These are phyloP conservation scores for Parnassius orleans DNA, from an alignment of 2,888 invertebrate species.

Conservation along the genomic window DNA sequence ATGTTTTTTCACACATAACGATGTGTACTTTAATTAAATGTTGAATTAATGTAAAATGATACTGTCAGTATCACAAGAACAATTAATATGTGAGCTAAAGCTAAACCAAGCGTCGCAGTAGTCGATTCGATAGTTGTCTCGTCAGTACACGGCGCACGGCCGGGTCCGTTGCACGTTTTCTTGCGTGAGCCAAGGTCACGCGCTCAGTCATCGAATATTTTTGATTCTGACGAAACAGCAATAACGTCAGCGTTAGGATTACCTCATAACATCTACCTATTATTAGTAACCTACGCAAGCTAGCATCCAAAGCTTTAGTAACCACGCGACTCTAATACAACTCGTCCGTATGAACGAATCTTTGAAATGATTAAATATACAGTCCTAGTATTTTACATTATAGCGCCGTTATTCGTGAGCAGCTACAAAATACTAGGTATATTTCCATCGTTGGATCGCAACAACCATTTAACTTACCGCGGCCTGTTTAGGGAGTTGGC, in stretches of 20 bases:
- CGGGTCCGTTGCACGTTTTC: slow-evolving; percentile 44
- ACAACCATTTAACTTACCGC: slow-evolving; percentile 76
- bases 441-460: slow-evolving; percentile 76
- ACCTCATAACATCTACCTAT: slow-evolving; percentile 75
- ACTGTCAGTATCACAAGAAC: slow-evolving; percentile 14
- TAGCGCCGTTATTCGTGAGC: slow-evolving; percentile 52
- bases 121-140: too few relatives aligned
- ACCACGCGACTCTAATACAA: slow-evolving; percentile 56
- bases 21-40: slow-evolving; percentile 2
- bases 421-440: slow-evolving; percentile 76
- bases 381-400: slow-evolving; percentile 49
- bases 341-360: slow-evolving; percentile 51
- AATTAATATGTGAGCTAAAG: slow-evolving; percentile 15
- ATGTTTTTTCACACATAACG: neutral
- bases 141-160: slow-evolving; percentile 44
- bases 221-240: slow-evolving; percentile 62
- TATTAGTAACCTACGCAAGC: slow-evolving; percentile 70
- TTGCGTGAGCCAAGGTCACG: slow-evolving; percentile 62
- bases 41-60: slow-evolving; percentile 13
- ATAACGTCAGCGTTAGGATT: slow-evolving; percentile 64
- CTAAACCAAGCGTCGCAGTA: slow-evolving; percentile 16
- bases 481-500: slow-evolving; percentile 74
- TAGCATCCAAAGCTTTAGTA: slow-evolving; percentile 55
- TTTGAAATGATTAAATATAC: slow-evolving; percentile 55
- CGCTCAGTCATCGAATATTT: slow-evolving; percentile 67